Base-by-base conservation (phyloP, 1,140 invertebrate species). In the Helicoverpa zea region DNA sequence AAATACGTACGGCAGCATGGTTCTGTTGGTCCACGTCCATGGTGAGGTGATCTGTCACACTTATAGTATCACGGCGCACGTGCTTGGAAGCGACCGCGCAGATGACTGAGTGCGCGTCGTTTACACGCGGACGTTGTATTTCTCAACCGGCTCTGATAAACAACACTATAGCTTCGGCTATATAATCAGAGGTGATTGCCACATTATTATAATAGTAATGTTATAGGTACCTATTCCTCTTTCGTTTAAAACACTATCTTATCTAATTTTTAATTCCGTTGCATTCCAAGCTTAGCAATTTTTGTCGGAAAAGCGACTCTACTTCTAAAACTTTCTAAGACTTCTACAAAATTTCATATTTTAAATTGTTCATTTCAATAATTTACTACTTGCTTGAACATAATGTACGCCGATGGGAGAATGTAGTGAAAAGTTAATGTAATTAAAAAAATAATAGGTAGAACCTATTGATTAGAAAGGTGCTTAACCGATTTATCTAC, bases 101-200 rank as follows among this genome's bases (percentile, higher is more conserved):
- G 75, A 66, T 77, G 75, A 77, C 61, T 77, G 75, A 77, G 75
- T 77, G 75, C 51, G 75, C 75, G 75, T 66, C 59, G 59, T 85
- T 68, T 85, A 81, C 68, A 75, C 79, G 80, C 70, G 80, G 80
- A 49, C 77, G 82, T 82, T 84, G 81, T 83, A 84, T 84, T 87
- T 88, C 83, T 82, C 80, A 83, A 78, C 82, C 83, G 68, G 68
- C 68, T 68, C 86, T 89, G 89, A 89, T 91, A 91, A 91, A 86
- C 75, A 64, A 77, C 81, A 80, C 70, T 81, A 43, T 43, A 81
- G 83, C 85, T 89, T 85, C 86, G 66, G 79, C 83, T 90, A n/a
- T n/a, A n/a, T n/a, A 90, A 87, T 91, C 89, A 87, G 75, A 79
- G 56, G 59, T 81, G 76, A 79, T 75, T 83, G 64, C 66, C 74